Base-by-base conservation (phyloP, 2,113 vertebrate genomes). In the Cephalopholis sonnerati region DNA sequence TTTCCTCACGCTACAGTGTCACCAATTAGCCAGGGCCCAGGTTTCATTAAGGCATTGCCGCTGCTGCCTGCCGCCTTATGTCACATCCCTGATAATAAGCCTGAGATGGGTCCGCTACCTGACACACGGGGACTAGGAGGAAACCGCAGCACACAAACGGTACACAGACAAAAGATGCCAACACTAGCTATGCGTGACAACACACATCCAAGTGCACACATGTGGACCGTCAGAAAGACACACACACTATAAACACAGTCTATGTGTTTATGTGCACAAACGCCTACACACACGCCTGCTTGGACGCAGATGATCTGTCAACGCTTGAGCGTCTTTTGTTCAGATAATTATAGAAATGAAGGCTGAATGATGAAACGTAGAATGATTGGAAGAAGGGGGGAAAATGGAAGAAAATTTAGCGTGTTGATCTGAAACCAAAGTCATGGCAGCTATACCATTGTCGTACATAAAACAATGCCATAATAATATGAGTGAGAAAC, bases 1-100 rank as follows among this genome's bases (percentile, higher is more conserved):
- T 93, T 87, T 89, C 86, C 78, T 84, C 90, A 92, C 93, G 88
- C 93, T 91, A 90, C 91, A 77, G 79, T 95, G 95, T 96, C 96
- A 96, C 96, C 96, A 98, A 97, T 97, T 98, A 97, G 96, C 88
- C 69, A 82, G 88, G 95, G 92, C 93, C 96, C 89, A 86, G 92
- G 77, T 96, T 96, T 96, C 94, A 94, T 97, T 97, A 97, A 96
- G 96, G 96, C 94, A 16, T 92, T 84, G 91, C 88, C 77, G 93
- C 95, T 94, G 86, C 89, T 58, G 91, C 94, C 95, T 94, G 93
- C 68, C 24, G 87, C 93, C 93, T 93, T 92, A 94, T 95, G 93
- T 93, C 94, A 95, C 93, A 73, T 81, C 73, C 81, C 92, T 92
- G 94, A 96, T 95, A 95, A 96, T 94, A 96, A 96, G 94, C 84